A percentile compares a stretch with the other conserved stretches of the same genome.
phyloP scores from a whole-genome alignment of 2,888 invertebrate species.

The Arge pagana region DNA sequence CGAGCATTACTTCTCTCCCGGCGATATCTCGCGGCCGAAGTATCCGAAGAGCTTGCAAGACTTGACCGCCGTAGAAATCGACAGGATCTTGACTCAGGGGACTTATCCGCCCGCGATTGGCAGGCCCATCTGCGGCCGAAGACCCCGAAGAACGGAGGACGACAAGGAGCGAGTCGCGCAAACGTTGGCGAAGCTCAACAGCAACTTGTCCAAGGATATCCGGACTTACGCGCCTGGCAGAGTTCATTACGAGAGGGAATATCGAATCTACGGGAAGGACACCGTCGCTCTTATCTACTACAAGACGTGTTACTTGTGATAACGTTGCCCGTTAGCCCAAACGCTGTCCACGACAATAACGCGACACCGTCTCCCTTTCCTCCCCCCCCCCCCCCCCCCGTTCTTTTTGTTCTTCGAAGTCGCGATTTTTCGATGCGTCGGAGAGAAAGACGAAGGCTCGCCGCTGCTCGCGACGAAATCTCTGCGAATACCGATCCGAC shows the following conservation, averaged over 20 bases:
- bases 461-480: no score
- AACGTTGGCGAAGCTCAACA: slow-evolving; percentile 42
- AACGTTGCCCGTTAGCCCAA: slow-evolving; percentile 14
- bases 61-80: slow-evolving; percentile 49
- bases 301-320: slow-evolving; percentile 58
- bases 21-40: slow-evolving; percentile 34
- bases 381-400: no score
- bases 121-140: slow-evolving; percentile 3
- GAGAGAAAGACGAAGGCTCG: no score
- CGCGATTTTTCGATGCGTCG: no score
- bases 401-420: no score
- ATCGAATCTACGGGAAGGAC: slow-evolving; percentile 54
- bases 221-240: slow-evolving; percentile 49
- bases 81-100: slow-evolving; percentile 44
- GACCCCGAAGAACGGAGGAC: slow-evolving; percentile 31
- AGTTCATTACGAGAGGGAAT: slow-evolving; percentile 55
- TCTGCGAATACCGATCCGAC: no score
- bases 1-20: slow-evolving; percentile 33
- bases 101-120: slow-evolving; percentile 15
- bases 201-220: slow-evolving; percentile 31
- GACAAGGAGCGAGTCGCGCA: slow-evolving; percentile 44
- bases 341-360: not conserved
- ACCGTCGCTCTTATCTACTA: slow-evolving; percentile 56
- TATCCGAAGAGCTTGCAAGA: slow-evolving; percentile 51
- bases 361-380: no score